Base-by-base conservation (phyloP, 2,797 vertebrate genomes). In the Glossophaga mutica region DNA sequence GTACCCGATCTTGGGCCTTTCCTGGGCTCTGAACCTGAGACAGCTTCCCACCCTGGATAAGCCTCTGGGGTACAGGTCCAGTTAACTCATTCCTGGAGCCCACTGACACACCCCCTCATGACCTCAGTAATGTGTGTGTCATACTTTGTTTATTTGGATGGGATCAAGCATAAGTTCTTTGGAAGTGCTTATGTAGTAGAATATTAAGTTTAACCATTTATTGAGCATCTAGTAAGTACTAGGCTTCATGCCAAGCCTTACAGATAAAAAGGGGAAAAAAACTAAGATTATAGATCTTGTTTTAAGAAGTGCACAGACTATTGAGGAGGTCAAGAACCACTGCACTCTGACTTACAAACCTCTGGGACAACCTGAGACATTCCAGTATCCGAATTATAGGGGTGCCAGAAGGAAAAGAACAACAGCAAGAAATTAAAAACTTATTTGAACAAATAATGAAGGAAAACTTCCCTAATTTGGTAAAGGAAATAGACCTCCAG, bases 301-400 rank as follows among this genome's bases (percentile, higher is more conserved):
- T 96, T 78, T 55, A 57, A 78, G 83, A 92, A 90, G 70, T 55
- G 6, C 57, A 34, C 32, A 68, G n/a, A 10, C 65, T 68, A 37
- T 98, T 8, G 99, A 99, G 6, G 99, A 99, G 92, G 98, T 99
- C 96, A 99, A 99, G 98, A 99, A 99, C 94, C 98, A 99, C 96
- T 98, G 98, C 93, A 98, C 98, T 92, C 98, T 99, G 92, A 26
- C 55, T 26, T 26, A 57, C 24, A 26, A 57, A 26, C 9, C 24
- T 57, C 55, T 57, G 55, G 55, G 55, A 57, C 55, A 57, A 26
- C 22, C 55, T 57, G 55, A 57, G 11, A 24, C 9, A 4, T 57
- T 26, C 55, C 55, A 57, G 24, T 57, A 26, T 26, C 24, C 9
- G 10, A 57, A 57, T 26, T 11, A 57, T 26, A 26, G 55, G 55